These are phyloP conservation scores for Drosophila birchii DNA, from an alignment of 2,888 invertebrate genomes.

Conservation along the genomic window DNA sequence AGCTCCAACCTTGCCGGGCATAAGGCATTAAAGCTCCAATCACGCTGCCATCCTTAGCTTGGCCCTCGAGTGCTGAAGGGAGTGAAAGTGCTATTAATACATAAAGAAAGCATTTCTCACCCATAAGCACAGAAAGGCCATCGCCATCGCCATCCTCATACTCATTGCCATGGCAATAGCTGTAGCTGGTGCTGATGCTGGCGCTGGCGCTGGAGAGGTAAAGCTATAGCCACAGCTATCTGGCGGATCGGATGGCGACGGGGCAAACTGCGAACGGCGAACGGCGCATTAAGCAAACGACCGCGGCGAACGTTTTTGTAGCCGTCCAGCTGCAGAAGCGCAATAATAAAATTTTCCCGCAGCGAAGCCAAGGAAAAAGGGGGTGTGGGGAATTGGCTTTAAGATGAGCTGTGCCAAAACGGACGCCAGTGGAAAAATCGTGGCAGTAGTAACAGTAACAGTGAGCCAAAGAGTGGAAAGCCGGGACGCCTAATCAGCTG, in stretches of 20 bases:
- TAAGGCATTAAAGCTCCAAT: constrained; percentile 22
- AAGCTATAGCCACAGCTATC: constrained; percentile 28
- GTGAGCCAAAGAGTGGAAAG: constrained; percentile 14
- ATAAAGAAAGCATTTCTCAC: constrained; percentile 77
- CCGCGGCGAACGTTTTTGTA: constrained; percentile 56
- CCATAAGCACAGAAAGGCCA: constrained; percentile 76
- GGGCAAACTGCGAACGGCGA: constrained; percentile 57
- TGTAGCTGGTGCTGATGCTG: background rate
- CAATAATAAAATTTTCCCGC: constrained; percentile 69
- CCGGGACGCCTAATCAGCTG: constrained; percentile 66
- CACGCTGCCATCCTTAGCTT: constrained; percentile 40
- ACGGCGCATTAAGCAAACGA: constrained; percentile 74
- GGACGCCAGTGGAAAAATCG: constrained; percentile 11
- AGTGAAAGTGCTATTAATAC: constrained; percentile 71
- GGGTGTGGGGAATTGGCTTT: constrained; percentile 67
- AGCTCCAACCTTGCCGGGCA: constrained; percentile 35
- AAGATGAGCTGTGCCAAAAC: constrained; percentile 48
- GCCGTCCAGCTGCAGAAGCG: constrained; percentile 59
- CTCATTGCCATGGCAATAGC: constrained; percentile 2
- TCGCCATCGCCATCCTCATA: constrained; percentile 49
- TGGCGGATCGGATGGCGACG: constrained; percentile 23
- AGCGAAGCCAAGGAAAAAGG: constrained; percentile 12
- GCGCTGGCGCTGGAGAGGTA: background rate
- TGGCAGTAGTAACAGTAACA: constrained; percentile 14
- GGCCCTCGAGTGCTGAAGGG: constrained; percentile 68